Percentiles rank a stretch among this genome's conserved stretches.
Conservation (phyloP, 1,140 invertebrate species). For the Aporrectodea caliginosa region DNA sequence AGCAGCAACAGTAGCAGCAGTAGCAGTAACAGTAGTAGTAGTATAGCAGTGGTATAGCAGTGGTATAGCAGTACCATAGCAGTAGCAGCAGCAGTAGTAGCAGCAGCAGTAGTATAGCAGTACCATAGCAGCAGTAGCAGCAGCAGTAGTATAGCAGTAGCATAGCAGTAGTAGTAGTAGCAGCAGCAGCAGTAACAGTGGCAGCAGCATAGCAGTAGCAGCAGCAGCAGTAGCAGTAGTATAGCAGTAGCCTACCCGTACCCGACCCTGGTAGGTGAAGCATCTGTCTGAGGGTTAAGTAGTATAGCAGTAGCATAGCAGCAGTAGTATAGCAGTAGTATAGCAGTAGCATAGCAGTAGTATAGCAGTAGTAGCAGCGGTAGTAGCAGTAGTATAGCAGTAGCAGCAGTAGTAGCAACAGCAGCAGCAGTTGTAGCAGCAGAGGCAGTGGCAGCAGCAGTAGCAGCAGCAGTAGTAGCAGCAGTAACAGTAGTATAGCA, state of each 20-base stretch:
- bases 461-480: conserved; percentile 5
- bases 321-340: neutral
- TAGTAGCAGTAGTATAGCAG: neutral
- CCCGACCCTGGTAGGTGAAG: no score
- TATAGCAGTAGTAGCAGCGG: neutral
- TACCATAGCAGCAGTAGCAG: no score
- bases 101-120: no score
- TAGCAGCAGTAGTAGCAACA: neutral
- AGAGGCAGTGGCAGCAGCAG: conserved; percentile 10
- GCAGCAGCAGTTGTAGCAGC: neutral
- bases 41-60: neutral
- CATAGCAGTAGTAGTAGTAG: no score
- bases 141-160: no score
- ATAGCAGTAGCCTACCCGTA: no score
- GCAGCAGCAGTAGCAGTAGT: no score
- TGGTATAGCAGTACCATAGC: neutral
- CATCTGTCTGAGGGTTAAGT: no score
- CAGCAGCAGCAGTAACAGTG: no score
- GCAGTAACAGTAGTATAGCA: neutral
- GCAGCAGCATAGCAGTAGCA: no score
- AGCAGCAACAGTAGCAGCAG: conserved; percentile 4
- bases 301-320: conserved; percentile 2
- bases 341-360: neutral
- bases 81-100: conserved; percentile 8
- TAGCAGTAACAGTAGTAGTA: conserved; percentile 1